A percentile compares a stretch with the other conserved stretches of the same genome.
Evolutionary conservation across 1,140 invertebrate genomes (phyloP).

Genomic region (Orius laevigatus): DNA sequence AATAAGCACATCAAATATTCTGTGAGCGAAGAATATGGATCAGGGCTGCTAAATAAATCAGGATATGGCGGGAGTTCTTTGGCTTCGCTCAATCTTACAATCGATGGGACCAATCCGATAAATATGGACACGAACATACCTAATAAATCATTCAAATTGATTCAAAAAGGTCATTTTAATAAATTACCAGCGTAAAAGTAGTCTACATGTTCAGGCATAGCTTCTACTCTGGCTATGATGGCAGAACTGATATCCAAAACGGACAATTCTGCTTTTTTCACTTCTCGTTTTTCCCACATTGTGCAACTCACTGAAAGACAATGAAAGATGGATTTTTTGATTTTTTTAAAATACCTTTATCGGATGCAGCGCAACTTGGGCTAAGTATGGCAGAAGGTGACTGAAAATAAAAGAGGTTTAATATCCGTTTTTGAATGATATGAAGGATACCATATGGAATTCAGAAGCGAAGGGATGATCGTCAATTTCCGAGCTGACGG

Average conservation of each 20-base stretch:
- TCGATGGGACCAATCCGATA: constrained; percentile 23
- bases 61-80: not conserved
- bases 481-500: constrained; percentile 58
- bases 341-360: constrained; percentile 55
- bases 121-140: constrained; percentile 24
- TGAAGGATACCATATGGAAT: constrained; percentile 38
- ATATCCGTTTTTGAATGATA: not conserved
- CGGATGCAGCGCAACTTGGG: constrained; percentile 47
- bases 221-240: constrained; percentile 78
- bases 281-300: constrained; percentile 77
- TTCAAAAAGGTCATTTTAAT: constrained; percentile 6
- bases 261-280: constrained; percentile 81
- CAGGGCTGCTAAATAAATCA: not conserved
- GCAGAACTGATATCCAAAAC: constrained; percentile 86
- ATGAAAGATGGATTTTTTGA: not conserved
- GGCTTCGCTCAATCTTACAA: constrained; percentile 20
- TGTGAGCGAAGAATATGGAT: not conserved
- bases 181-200: constrained; percentile 53
- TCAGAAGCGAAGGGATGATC: constrained; percentile 52
- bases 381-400: constrained; percentile 51
- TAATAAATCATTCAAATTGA: no score
- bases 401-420: constrained; percentile 20
- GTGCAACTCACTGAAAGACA: constrained; percentile 65
- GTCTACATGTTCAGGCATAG: constrained; percentile 60
- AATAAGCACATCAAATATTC: constrained; percentile 21